A percentile compares a stretch with the other conserved stretches of the same genome.
Evolutionary conservation across 2,113 vertebrate species (phyloP).

Genomic region (Etheostoma spectabile): DNA sequence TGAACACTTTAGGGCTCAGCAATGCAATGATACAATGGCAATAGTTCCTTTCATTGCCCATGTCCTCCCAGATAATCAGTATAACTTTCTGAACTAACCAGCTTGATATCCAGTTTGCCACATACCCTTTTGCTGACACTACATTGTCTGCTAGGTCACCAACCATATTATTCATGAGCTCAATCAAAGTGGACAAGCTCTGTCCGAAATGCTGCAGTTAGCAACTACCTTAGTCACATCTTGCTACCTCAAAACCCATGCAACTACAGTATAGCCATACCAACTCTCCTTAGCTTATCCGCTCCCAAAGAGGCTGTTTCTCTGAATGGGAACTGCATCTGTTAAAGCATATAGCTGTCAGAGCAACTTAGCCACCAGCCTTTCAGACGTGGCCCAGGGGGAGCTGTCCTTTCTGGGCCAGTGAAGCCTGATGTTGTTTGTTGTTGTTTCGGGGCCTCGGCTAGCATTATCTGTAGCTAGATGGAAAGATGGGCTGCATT

Average conservation of each 20-base stretch:
- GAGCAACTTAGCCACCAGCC: conserved; percentile 81
- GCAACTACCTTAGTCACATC: conserved; percentile 40
- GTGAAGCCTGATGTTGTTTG: conserved; percentile 71
- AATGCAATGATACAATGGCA: not conserved
- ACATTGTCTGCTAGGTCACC: conserved; percentile 10
- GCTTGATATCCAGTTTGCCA: not conserved
- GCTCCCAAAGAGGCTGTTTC: conserved; percentile 59
- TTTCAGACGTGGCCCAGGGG: conserved; percentile 84
- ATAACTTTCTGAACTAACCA: conserved; percentile 16
- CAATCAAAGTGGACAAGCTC: conserved; percentile 46
- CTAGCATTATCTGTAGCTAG: conserved; percentile 30
- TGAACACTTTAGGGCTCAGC: no score
- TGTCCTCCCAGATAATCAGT: not conserved
- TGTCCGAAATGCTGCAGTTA: conserved; percentile 46
- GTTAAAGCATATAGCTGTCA: conserved; percentile 86
- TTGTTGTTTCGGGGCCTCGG: conserved; percentile 69
- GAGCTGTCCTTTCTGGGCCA: conserved; percentile 82
- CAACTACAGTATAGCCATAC: conserved; percentile 37
- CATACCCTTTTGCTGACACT: conserved; percentile 5
- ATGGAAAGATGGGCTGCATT: conserved; percentile 13
- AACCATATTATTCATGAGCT: conserved; percentile 36
- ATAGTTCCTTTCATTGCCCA: not conserved
- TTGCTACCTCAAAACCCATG: conserved; percentile 22
- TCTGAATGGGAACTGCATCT: conserved; percentile 66
- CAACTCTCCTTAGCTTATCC: conserved; percentile 61